Percentiles rank a stretch among this genome's conserved stretches.
Evolutionary conservation across 2,888 invertebrate genomes (phyloP).

Genomic region (Toxonevra muliebris): DNA sequence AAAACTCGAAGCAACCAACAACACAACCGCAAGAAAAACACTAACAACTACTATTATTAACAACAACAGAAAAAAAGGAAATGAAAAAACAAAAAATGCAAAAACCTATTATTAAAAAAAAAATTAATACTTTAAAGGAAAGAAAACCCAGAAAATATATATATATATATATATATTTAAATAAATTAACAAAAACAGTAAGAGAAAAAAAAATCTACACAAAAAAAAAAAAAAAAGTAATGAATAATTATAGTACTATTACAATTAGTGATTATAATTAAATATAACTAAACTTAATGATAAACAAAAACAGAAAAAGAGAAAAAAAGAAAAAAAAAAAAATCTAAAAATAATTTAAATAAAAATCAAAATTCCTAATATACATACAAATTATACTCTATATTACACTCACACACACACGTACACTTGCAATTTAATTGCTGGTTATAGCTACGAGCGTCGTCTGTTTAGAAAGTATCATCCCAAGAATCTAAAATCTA

Average conservation of each 20-base stretch:
- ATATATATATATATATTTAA: constrained; percentile 32
- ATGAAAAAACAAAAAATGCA: constrained; percentile 20
- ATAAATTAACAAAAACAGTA: constrained; percentile 31
- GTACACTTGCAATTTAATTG: too few relatives aligned
- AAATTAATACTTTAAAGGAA: constrained; percentile 33
- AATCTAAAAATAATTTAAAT: constrained; percentile 23
- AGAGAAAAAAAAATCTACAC: constrained; percentile 36
- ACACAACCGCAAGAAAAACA: constrained; percentile 30
- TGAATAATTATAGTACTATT: constrained; percentile 45
- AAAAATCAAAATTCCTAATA: constrained; percentile 12
- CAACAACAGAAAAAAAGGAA: constrained; percentile 13
- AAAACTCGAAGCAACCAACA: constrained; percentile 27
- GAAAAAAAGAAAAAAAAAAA: not conserved
- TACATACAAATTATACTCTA: too few relatives aligned
- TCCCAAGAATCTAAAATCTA: too few relatives aligned
- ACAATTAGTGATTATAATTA: constrained; percentile 44
- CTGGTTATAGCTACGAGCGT: too few relatives aligned
- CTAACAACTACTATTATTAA: constrained; percentile 22
- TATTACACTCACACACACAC: too few relatives aligned
- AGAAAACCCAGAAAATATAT: constrained; percentile 38
- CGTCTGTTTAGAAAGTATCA: too few relatives aligned
- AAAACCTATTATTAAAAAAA: constrained; percentile 14
- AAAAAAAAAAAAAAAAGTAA: constrained; percentile 42
- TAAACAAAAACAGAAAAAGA: constrained; percentile 30
- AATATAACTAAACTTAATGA: constrained; percentile 40